Conservation (phyloP, 2,797 vertebrate genomes). For the Brachyrhaphis roseni region DNA sequence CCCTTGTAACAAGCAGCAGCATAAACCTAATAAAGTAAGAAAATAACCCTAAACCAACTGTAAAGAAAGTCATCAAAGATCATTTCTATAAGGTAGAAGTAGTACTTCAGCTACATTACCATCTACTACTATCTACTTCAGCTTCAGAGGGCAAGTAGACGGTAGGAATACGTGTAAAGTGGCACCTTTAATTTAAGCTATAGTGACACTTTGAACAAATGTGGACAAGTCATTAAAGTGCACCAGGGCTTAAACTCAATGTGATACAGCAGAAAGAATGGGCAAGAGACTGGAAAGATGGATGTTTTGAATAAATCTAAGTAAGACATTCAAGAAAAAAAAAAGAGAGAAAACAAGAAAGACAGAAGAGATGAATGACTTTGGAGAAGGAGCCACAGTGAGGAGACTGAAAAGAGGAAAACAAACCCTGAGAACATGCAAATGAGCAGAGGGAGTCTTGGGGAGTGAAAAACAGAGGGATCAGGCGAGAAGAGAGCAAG, state of each 20-base stretch:
- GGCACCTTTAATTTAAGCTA: constrained; percentile 26
- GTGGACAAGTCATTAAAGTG: constrained; percentile 28
- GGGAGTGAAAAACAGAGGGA: constrained; percentile 37
- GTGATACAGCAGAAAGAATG: constrained; percentile 10
- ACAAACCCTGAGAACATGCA: constrained; percentile 51
- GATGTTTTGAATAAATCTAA: constrained; percentile 5
- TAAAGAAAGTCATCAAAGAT: background rate
- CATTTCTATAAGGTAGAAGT: background rate
- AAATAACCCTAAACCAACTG: background rate
- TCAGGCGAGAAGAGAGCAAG: constrained; percentile 41
- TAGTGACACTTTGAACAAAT: constrained; percentile 23
- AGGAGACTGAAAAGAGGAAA: constrained; percentile 14
- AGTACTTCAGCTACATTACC: too few relatives aligned
- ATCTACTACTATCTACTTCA: background rate
- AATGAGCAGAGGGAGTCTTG: constrained; percentile 46
- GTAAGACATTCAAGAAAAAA: background rate
- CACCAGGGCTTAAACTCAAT: constrained; percentile 11
- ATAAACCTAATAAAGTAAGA: background rate
- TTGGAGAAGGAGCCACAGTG: constrained; percentile 1
- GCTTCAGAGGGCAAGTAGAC: background rate
- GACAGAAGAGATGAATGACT: background rate
- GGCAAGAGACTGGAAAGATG: background rate
- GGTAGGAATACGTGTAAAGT: constrained; percentile 15
- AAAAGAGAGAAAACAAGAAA: background rate
- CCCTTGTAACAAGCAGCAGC: background rate